Base-by-base conservation (phyloP, 2,113 vertebrate species). In the Atractosteus spatula region DNA sequence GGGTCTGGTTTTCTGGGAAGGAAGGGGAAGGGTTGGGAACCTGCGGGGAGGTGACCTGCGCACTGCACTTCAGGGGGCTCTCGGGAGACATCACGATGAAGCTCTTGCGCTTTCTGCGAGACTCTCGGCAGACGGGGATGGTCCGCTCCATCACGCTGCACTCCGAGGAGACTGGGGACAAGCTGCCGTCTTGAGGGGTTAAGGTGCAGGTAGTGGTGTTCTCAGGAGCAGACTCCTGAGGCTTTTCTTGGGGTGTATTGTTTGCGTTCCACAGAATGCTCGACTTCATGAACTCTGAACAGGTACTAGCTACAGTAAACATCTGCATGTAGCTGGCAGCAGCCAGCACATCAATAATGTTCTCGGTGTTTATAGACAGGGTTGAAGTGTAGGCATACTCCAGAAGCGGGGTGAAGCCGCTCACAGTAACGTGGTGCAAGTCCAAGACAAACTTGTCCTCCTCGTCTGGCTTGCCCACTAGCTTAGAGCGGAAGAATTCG, bases 321-420 rank as follows among this genome's bases (percentile, higher is more conserved):
- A 99, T 99, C 83, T 99, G 97, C 96, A 99, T 99, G 82, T 99
- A 99, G 81, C 97, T 99, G 54, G 97, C 97, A 0, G 97, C 97
- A 0, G 97, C 97, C 75, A 99, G 81, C 41, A 99, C 97, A 2
- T 99, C 97, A 3, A 99, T 99, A 74, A 99, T 99, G 76, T 99
- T 99, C 81, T 99, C 97, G 0, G 97, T 99, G 82, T 97, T 99
- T 70, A 99, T 98, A 66, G 97, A 97, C 0, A 99, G 92, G 0
- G 97, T 99, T 0, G 97, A 96, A 0, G 97, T 99, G 91, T 99
- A 99, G 3, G 97, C 97, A 0, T 98, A 99, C 51, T 99, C 97
- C 88, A 99, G 81, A 1, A 99, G 94, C 0, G 97, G 97, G 54
- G 97, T 94, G 69, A 99, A 99, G 12, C 97, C 97, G 0, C 96